Evolutionary conservation across 2,797 vertebrate genomes (phyloP).

Genomic region (Nannoperca obscura): DNA sequence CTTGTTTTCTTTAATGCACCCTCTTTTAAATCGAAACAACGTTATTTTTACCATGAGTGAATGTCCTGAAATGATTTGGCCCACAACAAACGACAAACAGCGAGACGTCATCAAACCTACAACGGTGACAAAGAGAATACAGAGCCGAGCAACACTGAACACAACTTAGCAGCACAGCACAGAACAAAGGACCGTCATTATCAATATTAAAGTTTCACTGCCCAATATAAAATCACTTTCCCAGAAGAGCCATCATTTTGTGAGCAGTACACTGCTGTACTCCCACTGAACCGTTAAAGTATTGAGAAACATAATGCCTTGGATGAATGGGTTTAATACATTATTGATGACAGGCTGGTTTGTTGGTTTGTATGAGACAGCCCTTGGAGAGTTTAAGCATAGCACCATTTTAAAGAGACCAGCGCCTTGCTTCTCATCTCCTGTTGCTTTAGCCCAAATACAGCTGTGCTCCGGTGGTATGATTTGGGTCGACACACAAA

Average conservation of each 20-base stretch:
- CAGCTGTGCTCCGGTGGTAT: slow-evolving; percentile 51
- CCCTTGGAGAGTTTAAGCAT: slow-evolving; percentile 71
- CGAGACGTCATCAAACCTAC: slow-evolving; percentile 20
- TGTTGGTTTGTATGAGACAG: slow-evolving; percentile 69
- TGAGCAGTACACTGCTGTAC: slow-evolving; percentile 36
- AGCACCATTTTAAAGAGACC: slow-evolving; percentile 70
- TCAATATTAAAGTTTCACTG: slow-evolving; percentile 54
- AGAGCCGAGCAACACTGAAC: slow-evolving; percentile 10
- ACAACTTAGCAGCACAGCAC: slow-evolving; percentile 1
- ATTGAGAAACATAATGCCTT: slow-evolving; percentile 69
- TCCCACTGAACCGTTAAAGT: slow-evolving; percentile 64
- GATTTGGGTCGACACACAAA: slow-evolving; percentile 52
- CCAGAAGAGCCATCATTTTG: slow-evolving; percentile 50
- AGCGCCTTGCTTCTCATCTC: slow-evolving; percentile 68
- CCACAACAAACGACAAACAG: slow-evolving; percentile 15
- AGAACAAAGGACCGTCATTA: slow-evolving; percentile 59
- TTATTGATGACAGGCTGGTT: slow-evolving; percentile 77
- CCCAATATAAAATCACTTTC: slow-evolving; percentile 52
- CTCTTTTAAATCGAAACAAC: not conserved
- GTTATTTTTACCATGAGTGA: not conserved
- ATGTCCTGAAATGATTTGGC: not conserved
- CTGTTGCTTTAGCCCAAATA: slow-evolving; percentile 67
- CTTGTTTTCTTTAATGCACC: too few species aligned
- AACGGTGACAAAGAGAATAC: not conserved
- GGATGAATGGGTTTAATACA: slow-evolving; percentile 77